Evolutionary conservation across 2,797 vertebrate species (phyloP), one percentile per base, ranked within the genome.

Genomic region (Lithobates sylvaticus): DNA sequence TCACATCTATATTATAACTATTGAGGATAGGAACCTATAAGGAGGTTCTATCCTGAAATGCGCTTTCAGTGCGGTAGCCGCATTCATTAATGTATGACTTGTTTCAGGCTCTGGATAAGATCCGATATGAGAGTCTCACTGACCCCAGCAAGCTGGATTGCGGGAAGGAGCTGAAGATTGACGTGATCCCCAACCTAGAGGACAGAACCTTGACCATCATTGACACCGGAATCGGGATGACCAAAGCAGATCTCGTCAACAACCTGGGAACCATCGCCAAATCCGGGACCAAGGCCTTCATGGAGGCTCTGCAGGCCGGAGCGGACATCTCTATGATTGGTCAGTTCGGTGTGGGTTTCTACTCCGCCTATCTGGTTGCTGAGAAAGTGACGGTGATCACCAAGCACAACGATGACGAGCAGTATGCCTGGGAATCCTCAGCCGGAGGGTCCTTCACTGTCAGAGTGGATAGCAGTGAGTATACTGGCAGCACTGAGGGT

Each of bases 261-360:
- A 87, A 87, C 76, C 69, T 87, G 75, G 92, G 94, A 81, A 95
- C 93, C 54, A 95, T 95, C 0, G 94, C 91, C 58, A 96, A 94
- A 88, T 95, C 94, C 12, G 96, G 94, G 78, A 96, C 93, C 32
- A 92, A 95, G 88, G 93, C 93, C 34, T 95, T 94, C 88, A 93
- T 92, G 93, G 94, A 95, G 92, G 95, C 90, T 39, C 89, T 94
- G 84, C 94, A 96, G 89, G 96, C 96, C 73, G 90, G 86, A 88
- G 94, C 93, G 3, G 95, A 94, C 89, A 94, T 96, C 89, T 96
- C 95, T 64, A 94, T 95, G 93, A 95, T 91, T 1, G 93, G 93
- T 6, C 94, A 95, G 81, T 95, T 96, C 16, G 93, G 93, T 72
- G 93, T 96, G 72, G 95, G 95, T 85, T 96, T 94, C 90, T 96